Evolutionary conservation across 2,113 vertebrate species (phyloP).

Genomic region (Trichomycterus rosablanca): DNA sequence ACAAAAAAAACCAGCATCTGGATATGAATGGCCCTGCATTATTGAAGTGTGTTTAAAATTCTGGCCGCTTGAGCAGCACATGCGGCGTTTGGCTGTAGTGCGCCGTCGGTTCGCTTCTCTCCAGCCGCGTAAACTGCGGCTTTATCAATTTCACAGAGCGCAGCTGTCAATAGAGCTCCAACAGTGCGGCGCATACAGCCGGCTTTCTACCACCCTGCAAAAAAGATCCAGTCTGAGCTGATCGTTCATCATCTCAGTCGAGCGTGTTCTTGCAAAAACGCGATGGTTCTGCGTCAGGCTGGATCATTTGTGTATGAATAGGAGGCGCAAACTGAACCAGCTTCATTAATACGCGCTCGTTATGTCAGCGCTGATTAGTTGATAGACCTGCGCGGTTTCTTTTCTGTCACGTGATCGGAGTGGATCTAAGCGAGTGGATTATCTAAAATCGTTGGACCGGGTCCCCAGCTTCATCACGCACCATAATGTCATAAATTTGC

Average conservation of each 20-base stretch:
- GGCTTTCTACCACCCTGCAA: background rate
- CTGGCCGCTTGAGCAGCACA: constrained; percentile 28
- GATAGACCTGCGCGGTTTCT: constrained; percentile 16
- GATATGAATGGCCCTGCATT: constrained; percentile 15
- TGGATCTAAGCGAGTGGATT: constrained; percentile 29
- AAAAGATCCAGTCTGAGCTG: too few species aligned
- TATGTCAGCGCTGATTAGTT: constrained; percentile 35
- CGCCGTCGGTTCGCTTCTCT: constrained; percentile 31
- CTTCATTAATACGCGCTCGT: constrained; percentile 25
- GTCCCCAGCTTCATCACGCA: constrained; percentile 19
- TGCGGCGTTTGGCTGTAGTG: constrained; percentile 40
- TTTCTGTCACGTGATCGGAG: constrained; percentile 26
- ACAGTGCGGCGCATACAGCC: constrained; percentile 51
- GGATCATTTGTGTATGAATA: constrained; percentile 29
- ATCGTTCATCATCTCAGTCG: background rate
- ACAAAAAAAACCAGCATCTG: constrained; percentile 29
- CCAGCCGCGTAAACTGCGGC: constrained; percentile 54
- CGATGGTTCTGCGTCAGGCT: background rate
- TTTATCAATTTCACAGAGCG: constrained; percentile 62
- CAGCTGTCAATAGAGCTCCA: constrained; percentile 61
- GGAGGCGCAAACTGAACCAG: constrained; percentile 10
- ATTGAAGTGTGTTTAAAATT: constrained; percentile 36
- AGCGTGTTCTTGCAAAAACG: background rate
- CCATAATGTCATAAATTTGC: constrained; percentile 37
- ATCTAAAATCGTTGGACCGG: constrained; percentile 35